These are phyloP conservation scores for Stomatorhinus walkeri DNA, from an alignment of 2,797 vertebrate species.

Conservation along the genomic window DNA sequence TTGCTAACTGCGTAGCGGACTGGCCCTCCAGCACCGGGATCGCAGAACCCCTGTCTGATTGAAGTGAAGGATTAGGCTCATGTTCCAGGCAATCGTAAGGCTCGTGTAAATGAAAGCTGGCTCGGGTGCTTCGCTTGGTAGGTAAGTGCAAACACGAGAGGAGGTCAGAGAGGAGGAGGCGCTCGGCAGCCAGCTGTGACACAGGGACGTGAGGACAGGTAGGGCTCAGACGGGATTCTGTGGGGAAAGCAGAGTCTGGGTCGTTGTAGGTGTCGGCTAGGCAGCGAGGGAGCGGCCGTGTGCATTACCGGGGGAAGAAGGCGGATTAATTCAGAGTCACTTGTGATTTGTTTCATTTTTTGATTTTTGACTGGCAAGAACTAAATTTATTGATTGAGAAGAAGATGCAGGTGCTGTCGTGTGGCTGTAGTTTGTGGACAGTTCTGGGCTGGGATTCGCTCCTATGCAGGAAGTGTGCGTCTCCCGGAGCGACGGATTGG, in stretches of 20 bases:
- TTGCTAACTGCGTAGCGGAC: not conserved
- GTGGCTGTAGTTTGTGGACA: not conserved
- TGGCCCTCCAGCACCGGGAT: not conserved
- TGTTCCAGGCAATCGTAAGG: not conserved
- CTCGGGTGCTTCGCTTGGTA: not conserved
- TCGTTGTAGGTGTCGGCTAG: not conserved
- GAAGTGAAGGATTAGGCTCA: not conserved
- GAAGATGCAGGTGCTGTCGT: not conserved
- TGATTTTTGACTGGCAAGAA: not conserved
- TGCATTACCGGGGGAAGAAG: not conserved
- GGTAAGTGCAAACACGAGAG: not conserved
- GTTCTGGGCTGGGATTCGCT: not conserved
- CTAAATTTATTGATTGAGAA: not conserved
- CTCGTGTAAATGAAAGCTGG: not conserved
- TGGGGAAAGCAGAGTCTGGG: not conserved
- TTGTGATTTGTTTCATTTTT: not conserved
- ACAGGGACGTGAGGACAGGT: constrained; percentile 28
- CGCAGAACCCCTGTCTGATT: not conserved
- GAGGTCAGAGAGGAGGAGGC: constrained; percentile 4
- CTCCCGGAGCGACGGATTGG: not conserved
- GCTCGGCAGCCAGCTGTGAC: not conserved
- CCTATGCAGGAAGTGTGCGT: not conserved
- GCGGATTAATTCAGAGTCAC: not conserved
- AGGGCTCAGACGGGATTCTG: not conserved
- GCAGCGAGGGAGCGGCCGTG: not conserved